Evolutionary conservation across 1,140 invertebrate genomes (phyloP).

Genomic region (Hyposmocoma kahamanoa): DNA sequence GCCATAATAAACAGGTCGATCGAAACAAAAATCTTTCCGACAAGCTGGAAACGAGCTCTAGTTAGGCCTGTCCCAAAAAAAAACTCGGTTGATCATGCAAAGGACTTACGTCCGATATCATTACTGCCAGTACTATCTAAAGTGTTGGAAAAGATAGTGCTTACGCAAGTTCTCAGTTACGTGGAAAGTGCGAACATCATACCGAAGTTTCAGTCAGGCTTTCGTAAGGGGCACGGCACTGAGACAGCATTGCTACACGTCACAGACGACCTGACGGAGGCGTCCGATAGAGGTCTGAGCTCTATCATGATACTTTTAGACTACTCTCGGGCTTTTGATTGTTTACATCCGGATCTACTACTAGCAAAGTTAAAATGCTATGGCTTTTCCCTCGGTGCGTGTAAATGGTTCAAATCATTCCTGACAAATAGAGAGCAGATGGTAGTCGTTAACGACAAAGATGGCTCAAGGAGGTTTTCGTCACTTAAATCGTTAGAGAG

Average conservation of each 20-base stretch:
- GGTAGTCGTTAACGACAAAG: slow-evolving; percentile 1
- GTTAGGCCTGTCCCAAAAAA: slow-evolving; percentile 20
- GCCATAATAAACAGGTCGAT: slow-evolving; percentile 12
- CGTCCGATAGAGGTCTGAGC: slow-evolving; percentile 20
- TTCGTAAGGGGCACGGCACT: slow-evolving; percentile 24
- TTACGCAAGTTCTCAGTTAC: too few relatives aligned
- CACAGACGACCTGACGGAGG: slow-evolving; percentile 29
- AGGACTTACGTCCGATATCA: slow-evolving; percentile 15
- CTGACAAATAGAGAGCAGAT: slow-evolving; percentile 27
- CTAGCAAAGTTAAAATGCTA: slow-evolving; percentile 23
- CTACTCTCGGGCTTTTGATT: slow-evolving; percentile 39
- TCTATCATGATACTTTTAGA: slow-evolving; percentile 38
- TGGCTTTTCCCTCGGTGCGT: slow-evolving; percentile 21
- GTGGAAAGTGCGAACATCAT: slow-evolving; percentile 13
- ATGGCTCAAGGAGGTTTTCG: slow-evolving; percentile 6
- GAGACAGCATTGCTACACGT: slow-evolving; percentile 30
- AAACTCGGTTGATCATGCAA: slow-evolving; percentile 5
- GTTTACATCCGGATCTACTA: slow-evolving; percentile 26
- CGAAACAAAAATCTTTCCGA: slow-evolving; percentile 14
- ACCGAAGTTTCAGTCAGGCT: slow-evolving; percentile 33
- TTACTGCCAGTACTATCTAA: slow-evolving; percentile 18
- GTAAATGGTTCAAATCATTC: slow-evolving; percentile 26
- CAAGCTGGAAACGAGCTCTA: slow-evolving; percentile 18
- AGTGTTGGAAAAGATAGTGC: slow-evolving; percentile 11
- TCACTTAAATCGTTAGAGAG: slow-evolving; percentile 1